phyloP scores from a whole-genome alignment of 2,888 invertebrate genomes.

The Lacanobia oleracea region DNA sequence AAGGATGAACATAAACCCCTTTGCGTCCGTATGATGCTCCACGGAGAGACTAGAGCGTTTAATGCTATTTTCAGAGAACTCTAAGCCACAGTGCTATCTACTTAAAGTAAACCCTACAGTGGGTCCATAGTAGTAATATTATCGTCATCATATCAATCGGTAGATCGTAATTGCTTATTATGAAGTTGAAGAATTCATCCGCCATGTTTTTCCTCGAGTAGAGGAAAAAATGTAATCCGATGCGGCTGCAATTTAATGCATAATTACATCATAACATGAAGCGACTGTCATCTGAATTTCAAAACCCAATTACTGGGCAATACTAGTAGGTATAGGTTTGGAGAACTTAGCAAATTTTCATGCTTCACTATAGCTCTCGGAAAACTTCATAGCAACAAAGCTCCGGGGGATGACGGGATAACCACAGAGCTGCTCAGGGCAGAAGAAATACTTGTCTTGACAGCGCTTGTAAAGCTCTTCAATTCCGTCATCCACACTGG shows the following conservation, averaged over 20 bases:
- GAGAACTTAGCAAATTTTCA: background rate
- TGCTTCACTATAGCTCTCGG: no score
- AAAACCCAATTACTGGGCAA: background rate
- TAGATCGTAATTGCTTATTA: background rate
- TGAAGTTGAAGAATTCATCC: background rate
- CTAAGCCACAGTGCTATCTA: background rate
- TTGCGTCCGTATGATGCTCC: background rate
- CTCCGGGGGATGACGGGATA: no score
- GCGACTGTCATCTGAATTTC: background rate
- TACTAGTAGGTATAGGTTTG: background rate
- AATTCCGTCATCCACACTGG: no score
- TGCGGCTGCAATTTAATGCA: background rate
- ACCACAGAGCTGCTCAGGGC: no score
- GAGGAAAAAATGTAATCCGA: background rate
- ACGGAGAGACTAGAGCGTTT: background rate
- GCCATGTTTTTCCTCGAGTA: background rate
- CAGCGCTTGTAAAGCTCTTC: no score
- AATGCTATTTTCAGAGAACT: background rate
- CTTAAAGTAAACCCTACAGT: background rate
- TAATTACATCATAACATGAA: background rate
- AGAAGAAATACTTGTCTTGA: no score
- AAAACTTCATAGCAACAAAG: no score
- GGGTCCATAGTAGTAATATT: background rate
- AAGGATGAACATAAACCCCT: no score
- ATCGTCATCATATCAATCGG: background rate